phyloP scores from a whole-genome alignment of 2,888 invertebrate genomes.

The Athetis lepigone region DNA sequence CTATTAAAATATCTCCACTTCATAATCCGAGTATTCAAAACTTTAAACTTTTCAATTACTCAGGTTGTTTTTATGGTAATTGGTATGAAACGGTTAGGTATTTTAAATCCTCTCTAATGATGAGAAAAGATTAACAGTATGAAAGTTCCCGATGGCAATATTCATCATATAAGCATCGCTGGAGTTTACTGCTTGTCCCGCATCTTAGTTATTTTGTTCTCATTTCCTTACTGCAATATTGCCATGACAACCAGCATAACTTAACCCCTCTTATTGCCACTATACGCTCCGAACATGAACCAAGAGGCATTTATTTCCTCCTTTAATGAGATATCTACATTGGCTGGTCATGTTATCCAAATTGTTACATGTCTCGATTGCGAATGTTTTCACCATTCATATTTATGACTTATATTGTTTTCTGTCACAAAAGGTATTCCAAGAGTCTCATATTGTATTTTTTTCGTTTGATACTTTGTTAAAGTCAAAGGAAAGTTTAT shows the following conservation, averaged over 20 bases:
- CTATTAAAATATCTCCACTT: too few relatives aligned
- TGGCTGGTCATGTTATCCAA: slow-evolving; percentile 67
- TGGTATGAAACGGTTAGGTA: too few relatives aligned
- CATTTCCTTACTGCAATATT: slow-evolving; percentile 81
- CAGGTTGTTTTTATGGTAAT: too few relatives aligned
- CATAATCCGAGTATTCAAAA: too few relatives aligned
- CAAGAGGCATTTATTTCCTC: slow-evolving; percentile 67
- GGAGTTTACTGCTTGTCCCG: slow-evolving; percentile 59
- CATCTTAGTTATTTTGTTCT: slow-evolving; percentile 74
- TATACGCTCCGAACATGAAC: slow-evolving; percentile 65
- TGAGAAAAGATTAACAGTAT: neutral
- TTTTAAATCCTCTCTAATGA: slow-evolving; percentile 1
- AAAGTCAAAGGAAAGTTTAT: neutral
- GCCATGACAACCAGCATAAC: slow-evolving; percentile 79
- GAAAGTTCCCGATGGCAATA: slow-evolving; percentile 6
- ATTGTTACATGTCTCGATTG: slow-evolving; percentile 67
- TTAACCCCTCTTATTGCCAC: slow-evolving; percentile 72
- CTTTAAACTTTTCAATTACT: too few relatives aligned
- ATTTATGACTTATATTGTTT: slow-evolving; percentile 63
- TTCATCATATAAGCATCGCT: slow-evolving; percentile 27
- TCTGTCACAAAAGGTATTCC: slow-evolving; percentile 49
- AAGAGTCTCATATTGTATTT: slow-evolving; percentile 44
- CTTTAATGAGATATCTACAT: slow-evolving; percentile 69
- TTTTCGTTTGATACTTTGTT: slow-evolving; percentile 32
- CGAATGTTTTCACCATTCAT: slow-evolving; percentile 69